phyloP scores from a whole-genome alignment of 2,888 invertebrate species.

The Platycnemis pennipes region DNA sequence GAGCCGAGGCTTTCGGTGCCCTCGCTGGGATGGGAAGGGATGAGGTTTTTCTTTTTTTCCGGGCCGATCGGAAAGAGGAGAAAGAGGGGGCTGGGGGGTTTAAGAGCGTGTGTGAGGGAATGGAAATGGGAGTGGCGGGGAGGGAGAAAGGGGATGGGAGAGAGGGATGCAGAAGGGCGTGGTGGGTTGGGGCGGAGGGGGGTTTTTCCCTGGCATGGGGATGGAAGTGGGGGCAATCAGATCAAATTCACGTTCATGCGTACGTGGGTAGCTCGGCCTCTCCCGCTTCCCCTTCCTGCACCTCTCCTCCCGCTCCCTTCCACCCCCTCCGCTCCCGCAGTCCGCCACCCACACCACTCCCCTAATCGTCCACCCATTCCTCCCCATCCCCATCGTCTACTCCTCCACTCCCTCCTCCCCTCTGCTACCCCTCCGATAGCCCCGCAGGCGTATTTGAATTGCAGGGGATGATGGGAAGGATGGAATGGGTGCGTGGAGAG shows the following conservation, averaged over 20 bases:
- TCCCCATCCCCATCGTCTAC: too few species aligned
- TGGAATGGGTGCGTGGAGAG: slow-evolving; percentile 38
- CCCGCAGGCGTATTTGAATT: slow-evolving; percentile 67
- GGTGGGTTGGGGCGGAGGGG: neutral
- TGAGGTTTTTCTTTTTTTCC: neutral
- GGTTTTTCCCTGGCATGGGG: neutral
- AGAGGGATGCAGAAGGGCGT: neutral
- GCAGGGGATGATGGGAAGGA: slow-evolving; percentile 63
- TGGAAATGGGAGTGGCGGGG: slow-evolving; percentile 20
- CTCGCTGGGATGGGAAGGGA: neutral
- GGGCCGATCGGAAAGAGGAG: slow-evolving; percentile 13
- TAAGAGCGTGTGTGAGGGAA: neutral
- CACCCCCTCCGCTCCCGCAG: neutral
- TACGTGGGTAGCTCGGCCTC: slow-evolving; percentile 15
- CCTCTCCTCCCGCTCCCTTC: neutral
- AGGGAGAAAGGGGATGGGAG: neutral
- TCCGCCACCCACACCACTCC: neutral
- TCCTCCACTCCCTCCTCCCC: neutral
- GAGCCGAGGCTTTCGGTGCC: neutral
- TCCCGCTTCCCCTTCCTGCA: neutral
- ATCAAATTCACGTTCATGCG: slow-evolving; percentile 58
- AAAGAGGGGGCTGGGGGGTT: neutral
- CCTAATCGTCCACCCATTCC: neutral
- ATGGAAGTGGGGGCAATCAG: slow-evolving; percentile 58
- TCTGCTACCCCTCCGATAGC: neutral